Conservation (phyloP, 2,113 vertebrate species). For the Grus americana region DNA sequence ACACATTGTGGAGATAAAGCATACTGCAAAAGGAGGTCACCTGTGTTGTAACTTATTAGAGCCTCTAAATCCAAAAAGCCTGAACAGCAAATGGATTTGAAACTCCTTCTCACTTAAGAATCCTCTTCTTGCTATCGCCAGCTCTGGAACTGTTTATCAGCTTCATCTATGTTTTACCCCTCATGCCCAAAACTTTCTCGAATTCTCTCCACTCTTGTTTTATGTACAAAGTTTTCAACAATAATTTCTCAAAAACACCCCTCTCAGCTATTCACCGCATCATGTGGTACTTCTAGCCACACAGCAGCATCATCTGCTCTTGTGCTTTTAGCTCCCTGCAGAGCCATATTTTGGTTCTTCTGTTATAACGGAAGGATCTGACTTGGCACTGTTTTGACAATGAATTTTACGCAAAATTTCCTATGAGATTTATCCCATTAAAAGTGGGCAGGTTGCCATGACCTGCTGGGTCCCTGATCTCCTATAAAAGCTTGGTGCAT, state of each 20-base stretch:
- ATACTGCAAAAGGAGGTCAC: background rate
- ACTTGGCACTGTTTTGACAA: constrained; percentile 44
- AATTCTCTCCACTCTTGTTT: background rate
- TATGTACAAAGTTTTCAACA: background rate
- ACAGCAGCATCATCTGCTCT: background rate
- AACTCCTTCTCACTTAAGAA: background rate
- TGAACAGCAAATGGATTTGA: background rate
- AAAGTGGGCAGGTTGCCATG: constrained; percentile 55
- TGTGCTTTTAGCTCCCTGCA: background rate
- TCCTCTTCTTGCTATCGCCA: background rate
- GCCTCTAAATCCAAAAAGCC: background rate
- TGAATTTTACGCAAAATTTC: constrained; percentile 61
- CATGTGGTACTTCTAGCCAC: background rate
- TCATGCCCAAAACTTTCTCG: background rate
- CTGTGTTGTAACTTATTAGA: background rate
- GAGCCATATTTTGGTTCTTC: constrained; percentile 1
- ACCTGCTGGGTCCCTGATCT: constrained; percentile 37
- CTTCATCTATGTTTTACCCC: background rate
- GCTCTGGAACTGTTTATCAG: background rate
- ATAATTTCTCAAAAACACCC: background rate
- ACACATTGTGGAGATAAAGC: background rate
- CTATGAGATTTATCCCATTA: constrained; percentile 57
- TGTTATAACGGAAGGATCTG: background rate
- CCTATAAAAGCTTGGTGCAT: background rate
- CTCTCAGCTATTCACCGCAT: background rate